These are phyloP conservation scores for Polypedilum pembai DNA, from an alignment of 1,140 invertebrate species.

Conservation along the genomic window DNA sequence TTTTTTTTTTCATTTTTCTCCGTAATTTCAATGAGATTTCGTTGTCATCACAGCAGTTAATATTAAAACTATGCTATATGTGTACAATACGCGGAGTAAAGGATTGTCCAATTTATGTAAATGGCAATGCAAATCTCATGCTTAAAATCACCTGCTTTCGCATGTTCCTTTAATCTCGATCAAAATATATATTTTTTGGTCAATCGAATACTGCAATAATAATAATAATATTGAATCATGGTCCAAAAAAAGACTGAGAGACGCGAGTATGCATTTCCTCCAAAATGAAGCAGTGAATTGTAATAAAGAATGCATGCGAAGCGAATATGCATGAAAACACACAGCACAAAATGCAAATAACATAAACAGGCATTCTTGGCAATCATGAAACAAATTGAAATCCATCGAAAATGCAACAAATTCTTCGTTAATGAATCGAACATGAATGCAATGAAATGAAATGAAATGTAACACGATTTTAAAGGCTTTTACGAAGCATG, in stretches of 20 bases:
- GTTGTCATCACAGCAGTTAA: no score
- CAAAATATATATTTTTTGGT: conserved; percentile 7
- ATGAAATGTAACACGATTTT: conserved; percentile 18
- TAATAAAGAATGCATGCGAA: conserved; percentile 10
- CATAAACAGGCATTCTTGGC: conserved; percentile 7
- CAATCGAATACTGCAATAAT: background rate
- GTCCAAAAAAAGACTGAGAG: background rate
- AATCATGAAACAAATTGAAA: conserved; percentile 19
- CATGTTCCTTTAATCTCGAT: background rate
- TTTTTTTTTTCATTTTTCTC: no score
- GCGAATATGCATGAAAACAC: background rate
- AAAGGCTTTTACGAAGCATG: background rate
- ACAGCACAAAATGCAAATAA: background rate
- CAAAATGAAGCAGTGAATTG: background rate
- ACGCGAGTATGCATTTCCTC: background rate
- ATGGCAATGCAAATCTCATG: background rate
- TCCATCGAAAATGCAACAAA: conserved; percentile 17
- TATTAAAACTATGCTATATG: no score
- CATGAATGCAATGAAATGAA: conserved; percentile 2
- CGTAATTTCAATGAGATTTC: no score
- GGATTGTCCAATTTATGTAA: background rate
- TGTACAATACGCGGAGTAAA: background rate
- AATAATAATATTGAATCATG: conserved; percentile 12
- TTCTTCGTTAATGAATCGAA: conserved; percentile 18
- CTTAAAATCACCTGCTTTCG: background rate